Base-by-base conservation (phyloP, 2,888 invertebrate genomes). In the Calliphora vomitoria region DNA sequence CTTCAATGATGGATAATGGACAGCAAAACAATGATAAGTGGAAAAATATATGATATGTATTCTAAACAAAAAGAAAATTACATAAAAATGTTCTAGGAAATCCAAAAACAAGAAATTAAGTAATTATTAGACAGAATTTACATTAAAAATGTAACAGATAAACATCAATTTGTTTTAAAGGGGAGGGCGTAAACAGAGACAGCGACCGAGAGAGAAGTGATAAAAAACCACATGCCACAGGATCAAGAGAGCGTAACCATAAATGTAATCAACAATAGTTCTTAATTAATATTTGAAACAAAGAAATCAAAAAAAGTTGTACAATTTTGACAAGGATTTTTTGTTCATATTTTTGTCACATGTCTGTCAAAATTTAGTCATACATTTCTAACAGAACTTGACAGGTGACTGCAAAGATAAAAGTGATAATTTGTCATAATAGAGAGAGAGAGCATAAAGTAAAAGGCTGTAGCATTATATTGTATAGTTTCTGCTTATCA, bases 341-440 rank as follows among this genome's bases (percentile, higher is more conserved):
- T 35, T 18, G 20, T 20, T 0, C 6, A 31, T 31, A 64, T 44
- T 81, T 72, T 80, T 86, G 86, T 86, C 87, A 87, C 81, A 81
- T 87, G 87, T 87, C 87, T 68, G 60, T 87, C 87, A 87, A 78
- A 83, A 75, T 72, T 76, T 71, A 5, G 60, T 66, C 72, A 84
- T 18, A 35, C 69, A 18, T 71, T 76, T 75, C 18, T 3, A 13
- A 25, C 6, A 11, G 10, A 44, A n/a, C 11, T 35, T 71, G 79
- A 50, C 87, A 84, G 80, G 50, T 81, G 83, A 44, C 53, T 78
- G 25, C 4, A 11, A 8, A 50, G 71, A 78, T 83, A 41, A 25
- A 8, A 13, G n/a, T 11, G 58, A 72, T 76, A 84, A 84, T 87
- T 62, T 76, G 75, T 76, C 80, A 87, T 72, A 72, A 60, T 69